Conservation (phyloP, 2,113 vertebrate genomes). For the Sterna hirundo region DNA sequence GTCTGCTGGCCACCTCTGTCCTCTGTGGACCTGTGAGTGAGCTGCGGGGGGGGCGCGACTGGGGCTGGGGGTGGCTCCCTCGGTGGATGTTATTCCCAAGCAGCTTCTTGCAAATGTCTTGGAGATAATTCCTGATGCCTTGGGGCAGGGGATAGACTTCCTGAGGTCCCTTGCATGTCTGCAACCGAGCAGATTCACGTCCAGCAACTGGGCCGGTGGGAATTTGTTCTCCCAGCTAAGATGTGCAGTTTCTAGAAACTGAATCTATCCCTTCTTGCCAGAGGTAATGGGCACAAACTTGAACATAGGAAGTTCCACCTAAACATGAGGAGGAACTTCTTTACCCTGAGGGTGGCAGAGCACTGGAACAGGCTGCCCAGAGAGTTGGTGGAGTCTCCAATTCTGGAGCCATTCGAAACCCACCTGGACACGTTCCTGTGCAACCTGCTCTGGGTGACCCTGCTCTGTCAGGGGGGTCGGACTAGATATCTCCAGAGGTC, state of each 20-base stretch:
- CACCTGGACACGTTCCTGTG: too few species aligned
- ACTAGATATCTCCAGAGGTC: too few species aligned
- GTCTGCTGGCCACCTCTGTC: not conserved
- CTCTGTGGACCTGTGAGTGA: not conserved
- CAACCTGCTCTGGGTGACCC: too few species aligned
- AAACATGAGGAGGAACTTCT: too few species aligned
- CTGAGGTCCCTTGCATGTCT: not conserved
- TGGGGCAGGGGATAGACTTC: not conserved
- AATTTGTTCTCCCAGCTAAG: not conserved
- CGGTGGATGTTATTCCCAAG: not conserved
- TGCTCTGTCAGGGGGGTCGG: too few species aligned
- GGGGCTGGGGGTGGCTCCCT: not conserved
- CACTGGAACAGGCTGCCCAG: too few species aligned
- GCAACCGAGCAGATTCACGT: not conserved
- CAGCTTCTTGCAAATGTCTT: not conserved
- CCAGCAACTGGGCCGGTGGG: not conserved
- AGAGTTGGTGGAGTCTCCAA: too few species aligned
- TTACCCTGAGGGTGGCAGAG: too few species aligned
- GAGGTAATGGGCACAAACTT: too few species aligned
- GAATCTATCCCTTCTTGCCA: not conserved
- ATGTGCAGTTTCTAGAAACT: not conserved
- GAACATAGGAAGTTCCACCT: too few species aligned
- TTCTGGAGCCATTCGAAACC: too few species aligned
- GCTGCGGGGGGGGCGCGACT: not conserved
- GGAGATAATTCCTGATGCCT: not conserved